Conservation (phyloP, 2,888 invertebrate genomes). For the Holacanthella duospinosa region DNA sequence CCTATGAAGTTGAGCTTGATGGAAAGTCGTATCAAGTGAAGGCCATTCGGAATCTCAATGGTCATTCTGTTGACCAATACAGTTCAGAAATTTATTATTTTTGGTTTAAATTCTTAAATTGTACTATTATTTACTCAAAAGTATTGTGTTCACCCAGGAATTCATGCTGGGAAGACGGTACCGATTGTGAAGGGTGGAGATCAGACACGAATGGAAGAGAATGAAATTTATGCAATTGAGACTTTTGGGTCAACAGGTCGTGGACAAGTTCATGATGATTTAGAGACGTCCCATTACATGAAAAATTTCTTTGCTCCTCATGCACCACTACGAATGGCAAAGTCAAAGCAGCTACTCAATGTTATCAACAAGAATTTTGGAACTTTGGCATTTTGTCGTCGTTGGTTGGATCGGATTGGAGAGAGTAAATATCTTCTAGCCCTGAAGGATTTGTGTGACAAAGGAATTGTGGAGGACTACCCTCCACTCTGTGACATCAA, state of each 20-base stretch:
- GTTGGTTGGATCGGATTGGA: slow-evolving; percentile 95
- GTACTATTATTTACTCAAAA: background rate
- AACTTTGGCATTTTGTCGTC: slow-evolving; percentile 95
- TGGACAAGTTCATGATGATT: slow-evolving; percentile 91
- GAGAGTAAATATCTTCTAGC: slow-evolving; percentile 97
- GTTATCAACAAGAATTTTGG: slow-evolving; percentile 93
- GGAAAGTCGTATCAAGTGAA: slow-evolving; percentile 93
- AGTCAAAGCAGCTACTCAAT: slow-evolving; percentile 82
- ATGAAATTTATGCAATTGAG: slow-evolving; percentile 98
- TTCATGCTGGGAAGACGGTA: slow-evolving; percentile 95
- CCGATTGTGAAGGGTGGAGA: slow-evolving; percentile 99
- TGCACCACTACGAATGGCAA: slow-evolving; percentile 66
- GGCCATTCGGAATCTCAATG: slow-evolving; percentile 95
- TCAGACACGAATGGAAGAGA: slow-evolving; percentile 95
- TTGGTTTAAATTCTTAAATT: slow-evolving; percentile 45
- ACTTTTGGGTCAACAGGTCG: slow-evolving; percentile 97
- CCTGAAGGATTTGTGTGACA: slow-evolving; percentile 94
- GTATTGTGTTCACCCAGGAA: slow-evolving; percentile 47
- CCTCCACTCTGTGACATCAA: slow-evolving; percentile 95
- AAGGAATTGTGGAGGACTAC: slow-evolving; percentile 94
- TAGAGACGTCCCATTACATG: slow-evolving; percentile 99
- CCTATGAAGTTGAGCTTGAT: slow-evolving; percentile 93
- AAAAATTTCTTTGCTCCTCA: slow-evolving; percentile 88
- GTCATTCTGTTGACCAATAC: slow-evolving; percentile 99
- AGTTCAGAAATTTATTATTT: too few relatives aligned